Evolutionary conservation across 92 coral and sea anemone genomes (phyloP), one percentile per base, ranked within the genome.

Genomic region (Ricordea florida): DNA sequence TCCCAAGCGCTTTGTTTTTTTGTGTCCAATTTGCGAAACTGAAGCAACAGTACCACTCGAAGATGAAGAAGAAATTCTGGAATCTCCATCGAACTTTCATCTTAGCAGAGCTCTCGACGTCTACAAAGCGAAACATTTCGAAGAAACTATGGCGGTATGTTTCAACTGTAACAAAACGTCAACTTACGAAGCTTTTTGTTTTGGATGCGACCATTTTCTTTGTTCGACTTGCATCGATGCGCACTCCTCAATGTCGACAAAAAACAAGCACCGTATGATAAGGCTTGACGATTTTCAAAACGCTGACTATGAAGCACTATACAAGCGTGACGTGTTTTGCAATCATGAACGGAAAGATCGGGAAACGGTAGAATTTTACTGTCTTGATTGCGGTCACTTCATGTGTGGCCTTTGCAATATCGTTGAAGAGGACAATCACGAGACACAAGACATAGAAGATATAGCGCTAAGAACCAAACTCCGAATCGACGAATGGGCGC

Each of bases 1-100:
- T 33, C 76, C 93, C 23, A 74, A 85, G 20, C 73, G 85, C 0
- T 37, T 45, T 2, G 50, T 31, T 14, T 73, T 91, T 22, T 69
- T 64, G 16, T 91, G 97, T 43, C 97, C 97, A 33, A 66, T 91
- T 59, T 91, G 97, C 35, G 69, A 69, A 42, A 82, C 90, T 23
- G 97, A 91, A 43, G 80, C 53, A 23, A 32, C 37, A 1, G 22
- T 23, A 18, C 79, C 79, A 4, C 62, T 74, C 35, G 78, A 83
- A 46, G 72, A 89, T 33, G 66, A 83, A 21, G 56, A 61, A 3
- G 30, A 60, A 24, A 66, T 78, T 70, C 51, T 77, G 1, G 47
- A 76, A 0, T 78, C 69, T 9, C 88, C 97, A n/a, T 66, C 78
- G 22, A 72, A 87, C 57, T 67, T 91, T 24, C 92, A 91, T 65